Conservation (phyloP, 2,888 invertebrate genomes). For the Brenthis ino region DNA sequence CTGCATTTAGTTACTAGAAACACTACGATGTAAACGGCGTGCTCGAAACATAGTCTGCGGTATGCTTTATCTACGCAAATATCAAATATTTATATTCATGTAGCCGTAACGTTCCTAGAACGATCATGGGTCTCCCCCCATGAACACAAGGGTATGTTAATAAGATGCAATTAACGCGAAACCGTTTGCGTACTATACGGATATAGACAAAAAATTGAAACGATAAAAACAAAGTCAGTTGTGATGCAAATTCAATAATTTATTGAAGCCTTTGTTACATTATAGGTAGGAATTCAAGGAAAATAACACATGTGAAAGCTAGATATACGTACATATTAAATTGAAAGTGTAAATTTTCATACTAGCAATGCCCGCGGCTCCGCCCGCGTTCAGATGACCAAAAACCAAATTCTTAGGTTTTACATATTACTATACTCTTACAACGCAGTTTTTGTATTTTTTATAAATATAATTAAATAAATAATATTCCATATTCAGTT, state of each 20-base stretch:
- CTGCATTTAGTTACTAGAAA: background rate
- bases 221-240: slow-evolving; percentile 1
- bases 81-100: slow-evolving; percentile 30
- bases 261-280: no score
- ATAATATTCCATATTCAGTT: no score
- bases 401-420: no score
- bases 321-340: background rate
- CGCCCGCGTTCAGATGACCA: no score
- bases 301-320: background rate
- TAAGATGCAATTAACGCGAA: slow-evolving; percentile 25
- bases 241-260: background rate
- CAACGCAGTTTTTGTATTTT: no score
- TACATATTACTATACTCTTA: no score
- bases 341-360: no score
- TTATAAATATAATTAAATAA: no score
- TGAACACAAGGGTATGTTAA: slow-evolving; percentile 15
- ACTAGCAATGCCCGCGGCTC: no score
- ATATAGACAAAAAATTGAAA: slow-evolving; percentile 4
- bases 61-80: slow-evolving; percentile 31
- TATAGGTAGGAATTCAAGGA: no score
- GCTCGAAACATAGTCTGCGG: background rate
- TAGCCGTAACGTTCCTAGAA: slow-evolving; percentile 37
- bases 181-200: slow-evolving; percentile 22
- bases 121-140: slow-evolving; percentile 30
- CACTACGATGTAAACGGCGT: background rate